Conservation (phyloP, 2,797 vertebrate genomes). For the Xenentodon cancila region DNA sequence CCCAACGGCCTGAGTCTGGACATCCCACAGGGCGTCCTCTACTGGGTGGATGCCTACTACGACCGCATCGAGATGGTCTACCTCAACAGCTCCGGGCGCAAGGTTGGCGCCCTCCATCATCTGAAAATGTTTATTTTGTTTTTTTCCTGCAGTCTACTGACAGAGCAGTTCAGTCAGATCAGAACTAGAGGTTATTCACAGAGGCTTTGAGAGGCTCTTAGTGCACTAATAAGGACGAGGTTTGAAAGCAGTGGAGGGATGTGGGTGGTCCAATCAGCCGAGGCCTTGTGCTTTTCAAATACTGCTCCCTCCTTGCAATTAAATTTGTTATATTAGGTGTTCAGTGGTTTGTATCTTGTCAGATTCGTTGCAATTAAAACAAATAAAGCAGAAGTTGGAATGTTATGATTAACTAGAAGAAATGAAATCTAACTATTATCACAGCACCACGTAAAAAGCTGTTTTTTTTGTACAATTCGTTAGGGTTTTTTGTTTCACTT, state of each 20-base stretch:
- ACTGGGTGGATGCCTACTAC: constrained; percentile 98
- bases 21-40: constrained; percentile 91
- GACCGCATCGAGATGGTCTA: constrained; percentile 97
- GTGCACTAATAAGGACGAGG: constrained; percentile 8
- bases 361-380: constrained; percentile 16
- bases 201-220: constrained; percentile 11
- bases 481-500: no score
- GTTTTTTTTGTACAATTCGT: not conserved
- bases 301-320: constrained; percentile 4
- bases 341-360: constrained; percentile 5
- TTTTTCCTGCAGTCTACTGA: constrained; percentile 13
- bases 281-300: constrained; percentile 18
- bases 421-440: constrained; percentile 18
- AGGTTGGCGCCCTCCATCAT: constrained; percentile 75
- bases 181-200: constrained; percentile 17
- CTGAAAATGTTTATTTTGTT: constrained; percentile 9
- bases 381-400: constrained; percentile 8
- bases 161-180: constrained; percentile 10
- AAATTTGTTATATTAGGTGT: constrained; percentile 18
- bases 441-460: not conserved
- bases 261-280: constrained; percentile 46
- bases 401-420: constrained; percentile 1
- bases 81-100: constrained; percentile 91
- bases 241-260: constrained; percentile 21
- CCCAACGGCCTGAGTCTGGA: constrained; percentile 96